Evolutionary conservation across 2,888 invertebrate species (phyloP).

Genomic region (Leucoma salicis): DNA sequence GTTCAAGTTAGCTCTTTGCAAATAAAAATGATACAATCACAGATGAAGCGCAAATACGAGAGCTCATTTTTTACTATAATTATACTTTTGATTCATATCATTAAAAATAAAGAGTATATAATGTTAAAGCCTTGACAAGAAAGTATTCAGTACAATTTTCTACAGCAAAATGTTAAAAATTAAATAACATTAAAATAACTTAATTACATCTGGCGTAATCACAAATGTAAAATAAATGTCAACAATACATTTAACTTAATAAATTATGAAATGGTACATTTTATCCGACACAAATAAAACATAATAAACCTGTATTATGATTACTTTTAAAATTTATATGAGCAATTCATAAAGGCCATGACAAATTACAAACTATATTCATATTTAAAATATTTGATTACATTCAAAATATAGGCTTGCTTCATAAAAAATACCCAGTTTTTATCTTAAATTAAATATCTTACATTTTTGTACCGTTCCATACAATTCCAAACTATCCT

Average conservation of each 20-base stretch:
- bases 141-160: constrained; percentile 50
- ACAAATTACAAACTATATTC: constrained; percentile 9
- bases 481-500: constrained; percentile 39
- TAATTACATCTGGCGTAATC: constrained; percentile 39
- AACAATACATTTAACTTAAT: constrained; percentile 35
- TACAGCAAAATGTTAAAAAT: constrained; percentile 47
- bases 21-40: constrained; percentile 73
- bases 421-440: constrained; percentile 28
- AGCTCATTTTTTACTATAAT: constrained; percentile 48
- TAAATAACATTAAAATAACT: constrained; percentile 50
- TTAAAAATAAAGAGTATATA: constrained; percentile 33
- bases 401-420: constrained; percentile 19
- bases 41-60: constrained; percentile 72
- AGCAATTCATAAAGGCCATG: constrained; percentile 29
- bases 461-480: constrained; percentile 37
- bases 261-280: constrained; percentile 29
- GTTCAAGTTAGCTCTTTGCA: constrained; percentile 68
- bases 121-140: constrained; percentile 43
- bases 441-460: constrained; percentile 29
- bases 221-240: constrained; percentile 42
- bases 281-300: constrained; percentile 15
- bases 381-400: constrained; percentile 10
- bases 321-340: constrained; percentile 20
- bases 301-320: constrained; percentile 20
- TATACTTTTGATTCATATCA: constrained; percentile 12